phyloP scores from a whole-genome alignment of 2,113 vertebrate species.

The Gambusia affinis region DNA sequence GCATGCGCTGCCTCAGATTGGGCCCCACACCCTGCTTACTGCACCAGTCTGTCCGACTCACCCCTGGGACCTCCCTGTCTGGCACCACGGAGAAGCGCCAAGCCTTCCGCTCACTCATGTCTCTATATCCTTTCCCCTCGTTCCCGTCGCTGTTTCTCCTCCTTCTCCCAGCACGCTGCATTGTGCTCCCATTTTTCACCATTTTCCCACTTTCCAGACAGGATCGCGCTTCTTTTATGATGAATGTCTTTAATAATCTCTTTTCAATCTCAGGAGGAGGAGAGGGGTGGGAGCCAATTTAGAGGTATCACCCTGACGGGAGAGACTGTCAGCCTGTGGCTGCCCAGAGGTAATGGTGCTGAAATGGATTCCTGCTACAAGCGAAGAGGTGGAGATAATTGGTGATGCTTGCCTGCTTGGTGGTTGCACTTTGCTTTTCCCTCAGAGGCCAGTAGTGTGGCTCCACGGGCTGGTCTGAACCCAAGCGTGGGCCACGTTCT shows the following conservation, averaged over 20 bases:
- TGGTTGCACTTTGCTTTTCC: constrained; percentile 54
- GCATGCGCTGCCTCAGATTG: constrained; percentile 45
- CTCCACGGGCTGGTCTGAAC: constrained; percentile 24
- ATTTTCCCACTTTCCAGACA: constrained; percentile 56
- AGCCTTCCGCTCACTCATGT: constrained; percentile 45
- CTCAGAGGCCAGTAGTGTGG: constrained; percentile 13
- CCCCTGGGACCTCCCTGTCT: constrained; percentile 59
- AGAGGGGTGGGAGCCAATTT: constrained; percentile 74
- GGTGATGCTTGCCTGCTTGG: constrained; percentile 60
- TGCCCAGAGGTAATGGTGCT: constrained; percentile 62
- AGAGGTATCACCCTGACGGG: constrained; percentile 66
- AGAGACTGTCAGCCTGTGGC: constrained; percentile 63
- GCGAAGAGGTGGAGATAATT: constrained; percentile 71
- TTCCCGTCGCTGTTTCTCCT: constrained; percentile 5
- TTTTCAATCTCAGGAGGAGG: constrained; percentile 73
- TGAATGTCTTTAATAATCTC: constrained; percentile 78
- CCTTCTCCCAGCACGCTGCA: constrained; percentile 26
- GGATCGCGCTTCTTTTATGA: constrained; percentile 58
- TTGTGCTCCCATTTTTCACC: constrained; percentile 48
- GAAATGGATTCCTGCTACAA: constrained; percentile 74
- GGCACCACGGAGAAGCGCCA: constrained; percentile 29
- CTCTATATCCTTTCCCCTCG: constrained; percentile 34
- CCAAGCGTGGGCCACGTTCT: constrained; percentile 34
- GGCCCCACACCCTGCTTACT: constrained; percentile 41
- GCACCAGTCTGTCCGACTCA: constrained; percentile 41